Conservation (phyloP, 2,888 invertebrate genomes). For the Clitarchus hookeri region DNA sequence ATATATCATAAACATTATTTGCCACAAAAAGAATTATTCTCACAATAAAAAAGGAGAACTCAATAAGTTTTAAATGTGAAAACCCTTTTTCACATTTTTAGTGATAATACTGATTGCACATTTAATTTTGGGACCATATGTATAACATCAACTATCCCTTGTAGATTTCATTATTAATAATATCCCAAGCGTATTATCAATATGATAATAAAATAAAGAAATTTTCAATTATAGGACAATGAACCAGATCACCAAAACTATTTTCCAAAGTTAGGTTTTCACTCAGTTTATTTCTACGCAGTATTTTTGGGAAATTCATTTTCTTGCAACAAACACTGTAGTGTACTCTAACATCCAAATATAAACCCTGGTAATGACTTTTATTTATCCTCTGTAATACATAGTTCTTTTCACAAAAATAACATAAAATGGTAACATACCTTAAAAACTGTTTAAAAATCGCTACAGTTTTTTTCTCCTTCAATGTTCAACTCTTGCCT, state of each 20-base stretch:
- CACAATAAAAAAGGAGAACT: background rate
- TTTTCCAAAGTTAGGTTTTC: background rate
- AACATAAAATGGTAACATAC: constrained; percentile 21
- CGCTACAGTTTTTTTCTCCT: constrained; percentile 15
- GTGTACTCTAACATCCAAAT: constrained; percentile 7
- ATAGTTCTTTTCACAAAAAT: constrained; percentile 17
- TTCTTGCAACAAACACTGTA: background rate
- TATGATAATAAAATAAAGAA: background rate
- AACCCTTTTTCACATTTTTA: background rate
- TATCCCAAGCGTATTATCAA: background rate
- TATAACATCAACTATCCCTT: background rate
- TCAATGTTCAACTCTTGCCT: constrained; percentile 6
- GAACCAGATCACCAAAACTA: background rate
- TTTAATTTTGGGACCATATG: background rate
- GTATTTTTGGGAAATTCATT: background rate
- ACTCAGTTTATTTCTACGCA: background rate
- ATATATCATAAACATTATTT: background rate
- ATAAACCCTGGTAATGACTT: constrained; percentile 28
- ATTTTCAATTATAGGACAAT: background rate
- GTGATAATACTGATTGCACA: background rate
- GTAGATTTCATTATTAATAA: background rate
- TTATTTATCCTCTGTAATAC: background rate
- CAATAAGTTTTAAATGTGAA: background rate
- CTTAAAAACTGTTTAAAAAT: constrained; percentile 17
- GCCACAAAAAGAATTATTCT: background rate